Conservation (phyloP, 2,888 invertebrate species). For the Lampropteryx suffumata region DNA sequence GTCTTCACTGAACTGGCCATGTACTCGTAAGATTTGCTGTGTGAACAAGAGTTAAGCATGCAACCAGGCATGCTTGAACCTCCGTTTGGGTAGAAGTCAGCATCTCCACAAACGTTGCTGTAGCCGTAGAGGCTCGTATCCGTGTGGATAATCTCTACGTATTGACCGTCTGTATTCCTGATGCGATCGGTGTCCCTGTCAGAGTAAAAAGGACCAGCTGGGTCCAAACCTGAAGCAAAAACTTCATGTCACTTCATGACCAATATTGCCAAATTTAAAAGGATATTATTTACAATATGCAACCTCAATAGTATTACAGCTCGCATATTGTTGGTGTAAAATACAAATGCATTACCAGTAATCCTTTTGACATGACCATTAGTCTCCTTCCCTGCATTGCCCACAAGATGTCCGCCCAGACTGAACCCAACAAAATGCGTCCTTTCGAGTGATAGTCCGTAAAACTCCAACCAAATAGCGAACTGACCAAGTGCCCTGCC, state of each 20-base stretch:
- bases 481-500: constrained; percentile 55
- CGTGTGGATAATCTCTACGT: constrained; percentile 73
- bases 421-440: constrained; percentile 73
- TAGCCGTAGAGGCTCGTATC: constrained; percentile 56
- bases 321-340: too few relatives aligned
- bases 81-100: constrained; percentile 68
- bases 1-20: constrained; percentile 57
- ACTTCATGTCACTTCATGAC: background rate
- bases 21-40: constrained; percentile 53
- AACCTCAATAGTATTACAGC: too few relatives aligned
- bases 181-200: constrained; percentile 46
- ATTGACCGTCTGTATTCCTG: constrained; percentile 50
- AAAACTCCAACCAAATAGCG: constrained; percentile 47
- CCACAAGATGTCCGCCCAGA: constrained; percentile 70
- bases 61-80: constrained; percentile 64
- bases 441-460: constrained; percentile 48
- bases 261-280: too few relatives aligned
- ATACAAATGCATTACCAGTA: constrained; percentile 51
- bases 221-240: constrained; percentile 58
- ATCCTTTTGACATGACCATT: constrained; percentile 52
- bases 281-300: too few relatives aligned
- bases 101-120: constrained; percentile 53
- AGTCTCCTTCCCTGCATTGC: constrained; percentile 58
- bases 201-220: constrained; percentile 66
- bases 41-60: constrained; percentile 55